Evolutionary conservation across 2,797 vertebrate species (phyloP).

Genomic region (Myiotriccus ornatus): DNA sequence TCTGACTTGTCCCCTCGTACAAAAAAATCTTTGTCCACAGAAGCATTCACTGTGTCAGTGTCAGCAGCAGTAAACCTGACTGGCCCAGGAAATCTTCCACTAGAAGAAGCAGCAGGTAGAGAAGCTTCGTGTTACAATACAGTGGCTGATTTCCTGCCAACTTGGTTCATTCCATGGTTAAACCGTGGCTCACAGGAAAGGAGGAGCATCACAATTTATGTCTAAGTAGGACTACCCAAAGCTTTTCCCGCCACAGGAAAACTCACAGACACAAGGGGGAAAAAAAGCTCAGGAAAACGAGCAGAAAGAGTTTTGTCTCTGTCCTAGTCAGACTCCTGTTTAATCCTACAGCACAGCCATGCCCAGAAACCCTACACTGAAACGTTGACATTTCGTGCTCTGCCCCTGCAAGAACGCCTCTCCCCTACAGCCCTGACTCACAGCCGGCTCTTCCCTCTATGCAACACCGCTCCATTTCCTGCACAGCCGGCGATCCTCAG

Average conservation of each 20-base stretch:
- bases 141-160: neutral
- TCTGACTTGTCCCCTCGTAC: neutral
- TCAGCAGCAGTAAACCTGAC: neutral
- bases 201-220: neutral
- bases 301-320: neutral
- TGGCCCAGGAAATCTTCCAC: neutral
- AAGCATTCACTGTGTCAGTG: fast-evolving
- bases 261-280: fast-evolving
- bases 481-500: fast-evolving
- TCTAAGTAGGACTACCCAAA: neutral
- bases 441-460: neutral
- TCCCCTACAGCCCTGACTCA: neutral
- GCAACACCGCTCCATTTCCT: neutral
- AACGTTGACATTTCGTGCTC: fast-evolving
- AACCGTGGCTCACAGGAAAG: neutral
- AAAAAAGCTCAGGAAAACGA: neutral
- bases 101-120: fast-evolving
- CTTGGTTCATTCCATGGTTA: neutral
- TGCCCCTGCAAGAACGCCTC: neutral
- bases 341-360: neutral
- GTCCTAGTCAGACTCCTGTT: neutral
- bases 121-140: neutral
- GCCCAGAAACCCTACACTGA: neutral
- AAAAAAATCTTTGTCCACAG: neutral
- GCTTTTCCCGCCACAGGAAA: neutral